These are phyloP conservation scores for Cavia aperea DNA, from an alignment of 2,113 vertebrate genomes.

Conservation along the genomic window DNA sequence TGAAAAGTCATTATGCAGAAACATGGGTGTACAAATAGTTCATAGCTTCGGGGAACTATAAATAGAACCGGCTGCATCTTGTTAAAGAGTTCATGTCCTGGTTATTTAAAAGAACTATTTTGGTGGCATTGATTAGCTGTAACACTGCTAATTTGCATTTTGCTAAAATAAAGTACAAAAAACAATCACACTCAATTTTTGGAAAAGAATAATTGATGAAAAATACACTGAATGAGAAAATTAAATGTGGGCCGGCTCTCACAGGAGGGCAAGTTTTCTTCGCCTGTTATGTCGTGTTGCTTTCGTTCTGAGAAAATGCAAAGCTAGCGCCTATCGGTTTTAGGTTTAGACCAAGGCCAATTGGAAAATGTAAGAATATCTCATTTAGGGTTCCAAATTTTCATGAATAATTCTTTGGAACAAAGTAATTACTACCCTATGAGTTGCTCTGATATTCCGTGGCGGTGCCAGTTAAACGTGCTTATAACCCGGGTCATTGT, in stretches of 20 bases:
- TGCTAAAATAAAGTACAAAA: constrained; percentile 60
- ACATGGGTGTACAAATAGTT: constrained; percentile 77
- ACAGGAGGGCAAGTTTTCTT: constrained; percentile 11
- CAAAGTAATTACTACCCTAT: neutral
- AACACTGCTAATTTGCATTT: constrained; percentile 60
- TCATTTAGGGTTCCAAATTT: neutral
- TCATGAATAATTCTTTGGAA: constrained; percentile 7
- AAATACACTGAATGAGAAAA: constrained; percentile 54
- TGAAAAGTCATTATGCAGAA: constrained; percentile 81
- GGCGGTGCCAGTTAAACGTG: neutral
- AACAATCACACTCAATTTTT: constrained; percentile 55
- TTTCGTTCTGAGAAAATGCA: neutral
- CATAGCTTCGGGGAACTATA: constrained; percentile 67
- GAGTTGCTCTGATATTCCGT: neutral
- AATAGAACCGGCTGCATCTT: constrained; percentile 67
- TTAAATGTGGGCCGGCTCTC: constrained; percentile 44
- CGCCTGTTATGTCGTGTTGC: neutral
- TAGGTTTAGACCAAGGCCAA: neutral
- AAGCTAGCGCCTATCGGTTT: neutral
- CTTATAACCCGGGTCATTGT: neutral
- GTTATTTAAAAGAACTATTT: constrained; percentile 71
- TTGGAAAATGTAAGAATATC: neutral
- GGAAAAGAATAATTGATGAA: constrained; percentile 51
- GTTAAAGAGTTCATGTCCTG: constrained; percentile 65
- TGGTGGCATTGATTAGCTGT: constrained; percentile 64